Evolutionary conservation across 1,140 invertebrate genomes (phyloP).

Genomic region (Tetranychus urticae): DNA sequence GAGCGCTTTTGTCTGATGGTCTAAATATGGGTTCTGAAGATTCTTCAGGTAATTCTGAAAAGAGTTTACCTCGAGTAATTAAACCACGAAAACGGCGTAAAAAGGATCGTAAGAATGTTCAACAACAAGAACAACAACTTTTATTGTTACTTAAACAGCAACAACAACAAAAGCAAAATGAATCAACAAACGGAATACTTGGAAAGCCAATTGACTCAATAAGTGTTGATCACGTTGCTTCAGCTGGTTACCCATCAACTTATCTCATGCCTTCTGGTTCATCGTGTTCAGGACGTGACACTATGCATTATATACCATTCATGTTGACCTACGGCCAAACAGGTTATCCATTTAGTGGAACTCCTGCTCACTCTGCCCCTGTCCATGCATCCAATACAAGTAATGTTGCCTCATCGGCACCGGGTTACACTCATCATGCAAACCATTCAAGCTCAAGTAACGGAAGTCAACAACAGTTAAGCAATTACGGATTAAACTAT

Average conservation of each 20-base stretch:
- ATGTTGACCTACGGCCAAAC: slow-evolving; percentile 31
- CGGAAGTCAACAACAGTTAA: background rate
- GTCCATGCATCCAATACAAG: too few species aligned
- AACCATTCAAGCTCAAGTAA: background rate
- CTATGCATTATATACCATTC: background rate
- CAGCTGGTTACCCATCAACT: background rate
- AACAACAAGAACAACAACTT: background rate
- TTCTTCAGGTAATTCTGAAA: slow-evolving; percentile 42
- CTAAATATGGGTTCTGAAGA: slow-evolving; percentile 36
- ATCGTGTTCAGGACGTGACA: background rate
- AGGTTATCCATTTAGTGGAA: slow-evolving; percentile 3
- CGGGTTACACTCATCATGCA: background rate
- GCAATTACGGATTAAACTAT: too few species aligned
- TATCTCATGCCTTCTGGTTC: background rate
- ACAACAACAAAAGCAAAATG: background rate
- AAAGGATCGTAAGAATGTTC: slow-evolving; percentile 31
- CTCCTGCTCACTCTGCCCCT: too few species aligned
- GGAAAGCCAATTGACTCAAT: background rate
- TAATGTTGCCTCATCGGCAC: too few species aligned
- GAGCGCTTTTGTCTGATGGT: background rate
- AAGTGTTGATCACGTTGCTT: background rate
- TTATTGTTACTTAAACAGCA: background rate
- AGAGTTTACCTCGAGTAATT: slow-evolving; percentile 55
- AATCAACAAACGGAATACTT: too few species aligned
- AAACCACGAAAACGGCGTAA: slow-evolving; percentile 65